phyloP scores from a whole-genome alignment of 2,888 invertebrate species.

The Nemoura dubitans region DNA sequence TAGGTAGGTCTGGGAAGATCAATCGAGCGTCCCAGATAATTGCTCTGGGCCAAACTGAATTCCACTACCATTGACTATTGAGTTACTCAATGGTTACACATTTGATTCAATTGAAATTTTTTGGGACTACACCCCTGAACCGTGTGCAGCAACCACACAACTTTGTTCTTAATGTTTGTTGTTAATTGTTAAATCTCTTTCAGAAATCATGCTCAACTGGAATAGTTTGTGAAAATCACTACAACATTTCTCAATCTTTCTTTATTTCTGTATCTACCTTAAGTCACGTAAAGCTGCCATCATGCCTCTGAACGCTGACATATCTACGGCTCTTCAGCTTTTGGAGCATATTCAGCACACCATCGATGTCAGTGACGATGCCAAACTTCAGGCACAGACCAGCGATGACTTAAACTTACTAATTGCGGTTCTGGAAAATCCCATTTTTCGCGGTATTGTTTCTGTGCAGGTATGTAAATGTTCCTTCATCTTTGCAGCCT shows the following conservation, averaged over 20 bases:
- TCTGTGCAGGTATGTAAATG: conserved; percentile 67
- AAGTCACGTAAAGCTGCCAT: background rate
- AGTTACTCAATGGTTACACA: too few relatives aligned
- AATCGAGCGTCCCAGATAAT: background rate
- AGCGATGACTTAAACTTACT: conserved; percentile 84
- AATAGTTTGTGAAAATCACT: background rate
- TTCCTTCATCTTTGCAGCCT: background rate
- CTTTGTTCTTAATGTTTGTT: too few relatives aligned
- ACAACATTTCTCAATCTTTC: background rate
- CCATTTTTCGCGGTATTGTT: conserved; percentile 88
- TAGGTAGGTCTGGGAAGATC: background rate
- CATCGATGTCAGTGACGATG: conserved; percentile 85
- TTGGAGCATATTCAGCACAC: conserved; percentile 88
- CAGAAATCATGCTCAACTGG: background rate
- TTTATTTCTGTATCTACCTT: background rate
- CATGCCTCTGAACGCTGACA: conserved; percentile 64
- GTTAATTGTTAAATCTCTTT: background rate
- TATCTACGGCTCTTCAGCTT: conserved; percentile 88
- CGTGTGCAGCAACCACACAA: too few relatives aligned
- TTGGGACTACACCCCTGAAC: background rate
- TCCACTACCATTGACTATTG: background rate
- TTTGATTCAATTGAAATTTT: background rate
- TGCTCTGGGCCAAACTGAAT: background rate
- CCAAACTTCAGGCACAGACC: conserved; percentile 78
- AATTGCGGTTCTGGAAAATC: conserved; percentile 84